A percentile compares a stretch with the other conserved stretches of the same genome.
These are phyloP conservation scores for Scelioninae gen. 1 DNA, from an alignment of 2,888 invertebrate species.

Conservation along the genomic window DNA sequence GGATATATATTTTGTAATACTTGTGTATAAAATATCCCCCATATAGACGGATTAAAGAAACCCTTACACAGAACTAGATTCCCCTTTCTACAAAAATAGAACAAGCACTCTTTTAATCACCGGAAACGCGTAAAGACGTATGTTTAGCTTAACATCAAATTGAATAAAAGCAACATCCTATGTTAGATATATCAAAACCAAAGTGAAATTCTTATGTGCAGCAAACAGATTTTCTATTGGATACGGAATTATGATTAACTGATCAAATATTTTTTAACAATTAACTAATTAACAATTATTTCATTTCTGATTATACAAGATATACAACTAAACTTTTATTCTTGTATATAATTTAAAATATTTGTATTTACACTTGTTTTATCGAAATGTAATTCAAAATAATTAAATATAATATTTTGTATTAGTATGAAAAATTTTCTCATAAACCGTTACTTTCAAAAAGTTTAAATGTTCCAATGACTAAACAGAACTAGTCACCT, in stretches of 20 bases:
- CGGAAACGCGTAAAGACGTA: slow-evolving; percentile 38
- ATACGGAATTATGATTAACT: background rate
- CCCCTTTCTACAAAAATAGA: slow-evolving; percentile 46
- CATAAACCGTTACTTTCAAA: no score
- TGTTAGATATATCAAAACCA: slow-evolving; percentile 2
- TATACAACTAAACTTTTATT: no score
- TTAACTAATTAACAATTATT: no score
- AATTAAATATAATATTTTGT: no score
- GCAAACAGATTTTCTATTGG: background rate
- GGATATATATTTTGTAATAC: no score
- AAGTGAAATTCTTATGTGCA: background rate
- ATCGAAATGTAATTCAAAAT: no score
- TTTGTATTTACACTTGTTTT: no score
- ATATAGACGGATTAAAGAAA: background rate
- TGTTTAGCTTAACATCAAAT: slow-evolving; percentile 7
- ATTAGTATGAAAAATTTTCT: no score
- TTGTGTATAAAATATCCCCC: no score
- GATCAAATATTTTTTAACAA: background rate
- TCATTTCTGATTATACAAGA: background rate
- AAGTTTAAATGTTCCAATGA: no score
- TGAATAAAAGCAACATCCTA: background rate
- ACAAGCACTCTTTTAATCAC: slow-evolving; percentile 44
- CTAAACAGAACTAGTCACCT: no score
- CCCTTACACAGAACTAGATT: background rate
- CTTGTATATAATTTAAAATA: no score